Percentiles rank a stretch among this genome's conserved stretches.
Evolutionary conservation across 2,797 vertebrate genomes (phyloP).

Genomic region (Cuculus canorus): DNA sequence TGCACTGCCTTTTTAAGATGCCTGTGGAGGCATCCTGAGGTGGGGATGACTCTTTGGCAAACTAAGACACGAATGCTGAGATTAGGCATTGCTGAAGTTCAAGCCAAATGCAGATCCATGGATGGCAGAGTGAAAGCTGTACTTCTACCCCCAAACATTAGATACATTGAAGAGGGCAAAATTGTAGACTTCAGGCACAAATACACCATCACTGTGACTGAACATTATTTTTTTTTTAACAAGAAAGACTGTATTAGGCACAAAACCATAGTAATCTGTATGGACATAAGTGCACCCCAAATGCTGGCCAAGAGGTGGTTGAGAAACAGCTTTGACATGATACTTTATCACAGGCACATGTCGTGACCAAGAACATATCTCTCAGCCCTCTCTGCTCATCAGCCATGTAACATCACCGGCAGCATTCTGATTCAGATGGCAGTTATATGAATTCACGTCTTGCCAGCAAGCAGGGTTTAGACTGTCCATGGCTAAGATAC

Average conservation of each 20-base stretch:
- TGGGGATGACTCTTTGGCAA: background rate
- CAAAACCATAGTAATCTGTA: background rate
- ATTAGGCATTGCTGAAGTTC: background rate
- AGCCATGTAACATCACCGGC: background rate
- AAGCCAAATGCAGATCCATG: background rate
- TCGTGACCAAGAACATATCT: background rate
- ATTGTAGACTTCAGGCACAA: background rate
- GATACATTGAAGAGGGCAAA: accelerated
- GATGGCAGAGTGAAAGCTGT: background rate
- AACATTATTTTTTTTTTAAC: background rate
- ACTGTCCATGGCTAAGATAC: background rate
- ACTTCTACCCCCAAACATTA: background rate
- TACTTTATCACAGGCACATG: background rate
- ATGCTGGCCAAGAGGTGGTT: background rate
- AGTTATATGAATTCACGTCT: background rate
- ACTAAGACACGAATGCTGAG: background rate
- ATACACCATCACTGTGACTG: background rate
- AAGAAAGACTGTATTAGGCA: background rate
- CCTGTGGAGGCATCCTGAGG: background rate
- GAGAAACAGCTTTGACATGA: background rate
- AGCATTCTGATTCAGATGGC: background rate
- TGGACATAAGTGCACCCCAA: background rate
- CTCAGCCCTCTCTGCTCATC: background rate
- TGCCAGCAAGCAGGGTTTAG: background rate
- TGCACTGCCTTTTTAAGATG: background rate